These are phyloP conservation scores for Bostrychus sinensis DNA, from an alignment of 2,113 vertebrate species.

Conservation along the genomic window DNA sequence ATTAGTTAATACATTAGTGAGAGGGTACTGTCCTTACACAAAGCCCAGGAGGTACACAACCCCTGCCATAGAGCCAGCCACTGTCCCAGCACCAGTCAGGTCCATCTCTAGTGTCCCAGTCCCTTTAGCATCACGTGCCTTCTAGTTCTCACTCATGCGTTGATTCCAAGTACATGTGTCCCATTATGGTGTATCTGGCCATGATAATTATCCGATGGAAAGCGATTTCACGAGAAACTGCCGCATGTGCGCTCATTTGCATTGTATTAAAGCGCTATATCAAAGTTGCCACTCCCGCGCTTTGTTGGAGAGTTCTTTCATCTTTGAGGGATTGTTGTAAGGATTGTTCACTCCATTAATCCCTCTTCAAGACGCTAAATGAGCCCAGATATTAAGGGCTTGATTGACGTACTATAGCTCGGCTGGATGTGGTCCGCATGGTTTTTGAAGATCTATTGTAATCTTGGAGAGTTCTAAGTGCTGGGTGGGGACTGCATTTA, in stretches of 20 bases:
- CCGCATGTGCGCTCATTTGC: conserved; percentile 79
- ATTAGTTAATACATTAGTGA: no score
- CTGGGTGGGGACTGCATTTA: conserved; percentile 7
- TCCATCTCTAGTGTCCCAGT: conserved; percentile 2
- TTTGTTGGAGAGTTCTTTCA: conserved; percentile 79
- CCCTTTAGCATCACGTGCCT: conserved; percentile 8
- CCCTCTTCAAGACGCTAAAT: conserved; percentile 72
- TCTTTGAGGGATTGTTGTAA: conserved; percentile 76
- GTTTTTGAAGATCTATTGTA: conserved; percentile 43
- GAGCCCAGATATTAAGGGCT: conserved; percentile 68
- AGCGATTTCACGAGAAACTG: conserved; percentile 71
- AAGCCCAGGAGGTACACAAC: no score
- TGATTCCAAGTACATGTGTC: conserved; percentile 59
- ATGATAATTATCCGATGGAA: conserved; percentile 74
- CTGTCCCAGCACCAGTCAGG: no score
- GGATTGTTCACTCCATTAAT: conserved; percentile 77
- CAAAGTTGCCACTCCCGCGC: conserved; percentile 74
- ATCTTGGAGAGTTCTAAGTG: conserved; percentile 17
- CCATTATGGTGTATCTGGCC: conserved; percentile 65
- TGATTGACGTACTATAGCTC: conserved; percentile 59
- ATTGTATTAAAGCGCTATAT: conserved; percentile 78
- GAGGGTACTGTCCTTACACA: no score
- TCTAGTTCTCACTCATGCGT: conserved; percentile 57
- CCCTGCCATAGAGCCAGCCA: no score
- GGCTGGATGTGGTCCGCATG: conserved; percentile 28